Percentiles rank a stretch among this genome's conserved stretches.
phyloP scores from a whole-genome alignment of 1,140 invertebrate genomes.

The Periplaneta americana region DNA sequence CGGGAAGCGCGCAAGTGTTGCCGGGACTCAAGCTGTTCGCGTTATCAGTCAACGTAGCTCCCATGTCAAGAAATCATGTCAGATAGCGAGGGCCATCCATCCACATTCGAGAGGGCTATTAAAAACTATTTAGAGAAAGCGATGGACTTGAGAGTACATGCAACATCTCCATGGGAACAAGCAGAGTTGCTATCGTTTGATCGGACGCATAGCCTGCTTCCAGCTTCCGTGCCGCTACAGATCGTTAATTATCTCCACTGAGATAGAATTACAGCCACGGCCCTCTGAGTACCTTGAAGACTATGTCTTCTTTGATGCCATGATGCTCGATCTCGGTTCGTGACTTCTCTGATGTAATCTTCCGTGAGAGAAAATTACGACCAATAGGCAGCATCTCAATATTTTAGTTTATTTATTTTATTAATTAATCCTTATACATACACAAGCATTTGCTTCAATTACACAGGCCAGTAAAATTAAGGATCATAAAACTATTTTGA shows the following conservation, averaged over 20 bases:
- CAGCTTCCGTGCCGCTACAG: no score
- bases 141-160: background rate
- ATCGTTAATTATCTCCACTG: background rate
- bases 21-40: background rate
- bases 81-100: background rate
- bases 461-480: no score
- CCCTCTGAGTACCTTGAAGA: background rate
- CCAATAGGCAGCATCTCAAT: no score
- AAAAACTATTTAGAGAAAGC: background rate
- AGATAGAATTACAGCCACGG: background rate
- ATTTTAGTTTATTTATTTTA: no score
- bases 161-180: background rate
- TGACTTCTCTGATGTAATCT: no score
- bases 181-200: background rate
- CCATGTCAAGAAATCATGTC: background rate
- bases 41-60: background rate
- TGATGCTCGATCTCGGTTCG: no score
- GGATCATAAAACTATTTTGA: no score
- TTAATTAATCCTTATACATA: no score
- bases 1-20: background rate
- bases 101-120: background rate
- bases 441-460: no score
- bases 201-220: no score
- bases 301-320: no score
- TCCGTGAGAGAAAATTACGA: no score